phyloP scores from a whole-genome alignment of 2,797 vertebrate genomes.

The Prionace glauca region DNA sequence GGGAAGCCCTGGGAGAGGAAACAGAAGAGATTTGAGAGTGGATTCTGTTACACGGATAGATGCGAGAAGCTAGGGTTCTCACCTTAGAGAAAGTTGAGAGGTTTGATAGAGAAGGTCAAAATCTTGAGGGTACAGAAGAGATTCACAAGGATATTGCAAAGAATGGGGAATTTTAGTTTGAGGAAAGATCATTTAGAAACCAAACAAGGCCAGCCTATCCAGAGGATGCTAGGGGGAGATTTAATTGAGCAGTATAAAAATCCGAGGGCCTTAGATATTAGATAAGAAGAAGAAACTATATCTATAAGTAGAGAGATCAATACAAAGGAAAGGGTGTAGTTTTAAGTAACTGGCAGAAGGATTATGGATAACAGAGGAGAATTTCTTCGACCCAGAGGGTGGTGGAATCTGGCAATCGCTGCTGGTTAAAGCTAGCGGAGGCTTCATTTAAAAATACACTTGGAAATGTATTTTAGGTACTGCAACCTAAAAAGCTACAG shows the following conservation, averaged over 20 bases:
- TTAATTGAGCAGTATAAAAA: neutral
- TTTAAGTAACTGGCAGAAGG: neutral
- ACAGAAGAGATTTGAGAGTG: neutral
- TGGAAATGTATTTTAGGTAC: neutral
- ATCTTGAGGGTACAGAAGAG: neutral
- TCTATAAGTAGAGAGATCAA: neutral
- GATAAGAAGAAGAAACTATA: neutral
- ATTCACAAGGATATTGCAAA: neutral
- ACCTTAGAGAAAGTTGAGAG: neutral
- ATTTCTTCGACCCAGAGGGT: neutral
- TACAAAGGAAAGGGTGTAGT: neutral
- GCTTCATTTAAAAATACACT: neutral
- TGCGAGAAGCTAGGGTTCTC: neutral
- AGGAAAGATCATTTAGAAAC: neutral
- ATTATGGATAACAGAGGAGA: neutral
- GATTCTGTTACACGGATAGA: neutral
- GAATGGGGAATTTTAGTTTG: neutral
- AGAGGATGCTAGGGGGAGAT: neutral
- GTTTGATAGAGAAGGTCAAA: neutral
- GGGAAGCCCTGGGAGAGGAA: neutral
- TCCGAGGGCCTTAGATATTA: neutral
- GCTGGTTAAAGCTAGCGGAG: neutral
- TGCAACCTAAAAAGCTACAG: neutral
- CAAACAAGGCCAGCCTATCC: too few species aligned
- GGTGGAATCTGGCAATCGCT: neutral